Base-by-base conservation (phyloP, 2,888 invertebrate species). In the Pantelozetes paolii region DNA sequence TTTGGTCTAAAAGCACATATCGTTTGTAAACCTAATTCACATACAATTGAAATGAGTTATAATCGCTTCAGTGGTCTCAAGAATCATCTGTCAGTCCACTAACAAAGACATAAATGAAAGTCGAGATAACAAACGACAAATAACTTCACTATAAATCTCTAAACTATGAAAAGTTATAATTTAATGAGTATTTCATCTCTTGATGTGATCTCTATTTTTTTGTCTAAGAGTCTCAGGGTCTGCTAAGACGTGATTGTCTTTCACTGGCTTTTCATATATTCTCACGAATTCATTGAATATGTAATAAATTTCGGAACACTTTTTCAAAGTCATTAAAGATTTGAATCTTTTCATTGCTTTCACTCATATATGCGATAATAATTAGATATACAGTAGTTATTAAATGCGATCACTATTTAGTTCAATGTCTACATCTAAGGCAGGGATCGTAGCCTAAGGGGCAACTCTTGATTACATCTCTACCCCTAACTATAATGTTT, bases 361-460 rank as follows among this genome's bases (percentile, higher is more conserved):
- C 59, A 26, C 59, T 59, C 23, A 48, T 59, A 48, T 48, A 48
- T 2, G 48, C 20, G 48, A 48, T 48, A 48, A 48, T 48, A 48
- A 48, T 48, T 48, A 48, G n/a, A 20, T n/a, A 45, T 45, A 45
- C 18, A 48, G n/a, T 20, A 48, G 48, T 48, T 48, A 18, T 48
- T 59, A 59, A 59, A 26, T 28, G 30, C 59, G 28, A 30, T 30
- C 28, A 59, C 15, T 15, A 59, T 59, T 20, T 59, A 59, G 59
- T 59, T 59, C 59, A 59, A 59, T 18, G 59, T 59, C 59, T 59
- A 59, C 18, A 28, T n/a, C 9, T 20, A 20, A n/a, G 48, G 20
- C 48, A 48, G 48, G 20, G 5, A n/a, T 48, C 20, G 48, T 48
- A 48, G 59, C 59, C 2, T 59, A 57, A 2, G 1, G 5, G 30